phyloP scores from a whole-genome alignment of 1,140 invertebrate genomes.

The Orchestia grillus region DNA sequence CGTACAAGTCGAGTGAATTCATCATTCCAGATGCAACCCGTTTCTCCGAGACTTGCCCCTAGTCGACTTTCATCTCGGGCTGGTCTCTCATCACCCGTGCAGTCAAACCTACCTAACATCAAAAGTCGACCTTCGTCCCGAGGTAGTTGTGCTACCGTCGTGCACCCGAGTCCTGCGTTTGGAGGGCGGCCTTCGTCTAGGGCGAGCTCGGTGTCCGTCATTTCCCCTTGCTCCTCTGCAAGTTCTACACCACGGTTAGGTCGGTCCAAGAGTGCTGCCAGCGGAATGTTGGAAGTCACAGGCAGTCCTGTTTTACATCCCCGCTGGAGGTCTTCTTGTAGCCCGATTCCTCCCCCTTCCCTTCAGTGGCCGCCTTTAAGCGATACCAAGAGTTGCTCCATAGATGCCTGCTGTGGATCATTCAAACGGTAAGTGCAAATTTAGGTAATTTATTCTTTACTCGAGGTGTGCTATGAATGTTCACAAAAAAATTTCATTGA shows the following conservation, averaged over 20 bases:
- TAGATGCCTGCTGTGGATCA: conserved; percentile 39
- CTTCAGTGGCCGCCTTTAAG: background rate
- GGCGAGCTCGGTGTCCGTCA: background rate
- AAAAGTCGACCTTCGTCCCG: background rate
- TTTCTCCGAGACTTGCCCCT: background rate
- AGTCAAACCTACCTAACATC: background rate
- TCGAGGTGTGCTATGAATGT: background rate
- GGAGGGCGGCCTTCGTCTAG: background rate
- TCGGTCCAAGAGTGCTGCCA: conserved; percentile 20
- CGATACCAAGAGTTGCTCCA: background rate
- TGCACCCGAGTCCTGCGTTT: background rate
- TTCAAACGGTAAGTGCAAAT: conserved; percentile 9
- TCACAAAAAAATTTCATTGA: background rate
- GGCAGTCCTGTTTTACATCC: conserved; percentile 28
- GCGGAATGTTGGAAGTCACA: background rate
- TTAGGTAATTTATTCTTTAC: background rate
- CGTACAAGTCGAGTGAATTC: background rate
- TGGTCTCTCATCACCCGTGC: background rate
- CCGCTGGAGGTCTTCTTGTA: conserved; percentile 34
- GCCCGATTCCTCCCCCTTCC: background rate
- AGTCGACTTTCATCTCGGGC: background rate
- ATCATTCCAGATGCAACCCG: background rate
- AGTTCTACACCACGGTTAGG: conserved; percentile 21
- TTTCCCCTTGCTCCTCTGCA: conserved; percentile 16
- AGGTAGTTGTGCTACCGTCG: background rate